Evolutionary conservation across 2,888 invertebrate species (phyloP), one percentile per base, ranked within the genome.

Genomic region (Lasioglossum vierecki): DNA sequence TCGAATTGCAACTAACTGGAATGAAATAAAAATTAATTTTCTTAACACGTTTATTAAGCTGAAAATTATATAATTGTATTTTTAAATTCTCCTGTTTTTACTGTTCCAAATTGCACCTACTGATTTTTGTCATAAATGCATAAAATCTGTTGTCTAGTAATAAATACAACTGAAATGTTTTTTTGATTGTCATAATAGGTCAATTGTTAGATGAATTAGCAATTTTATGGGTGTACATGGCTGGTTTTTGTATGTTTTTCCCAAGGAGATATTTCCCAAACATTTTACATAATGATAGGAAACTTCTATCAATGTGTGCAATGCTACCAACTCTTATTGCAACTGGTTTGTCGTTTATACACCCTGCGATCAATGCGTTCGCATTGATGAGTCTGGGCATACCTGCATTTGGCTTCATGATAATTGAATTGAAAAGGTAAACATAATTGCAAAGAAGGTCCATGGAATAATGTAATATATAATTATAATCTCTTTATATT

Each of bases 331-430:
- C 97, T 6, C 92, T 97, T 60, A 90, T 96, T 60, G 97, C 97
- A 11, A 97, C 98, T 3, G 96, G 96, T 30, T 95, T 98, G 91
- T 96, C 97, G 18, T 95, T 97, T 85, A 96, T 97, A 95, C 96
- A 97, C 94, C 98, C 98, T 9, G 97, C 97, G n/a, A 96, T 97
- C 66, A 98, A 98, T 95, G 98, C 98, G 41, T 98, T 98, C 94
- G 98, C 97, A 30, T 95, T 98, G 85, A 98, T 98, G 97, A 96
- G 96, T 30, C 95, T 98, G 84, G 96, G 96, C 68, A 94, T 97
- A 41, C 98, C 98, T 70, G 96, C 97, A 15, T 96, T 97, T 90
- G 95, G 96, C 76, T 96, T 97, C 91, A 95, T 98, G 91, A 96
- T 96, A 91, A 95, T 96, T 79, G 97, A 98, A 95, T 94, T 98